Conservation (phyloP, 2,888 invertebrate species). For the Eristalis arbustorum region DNA sequence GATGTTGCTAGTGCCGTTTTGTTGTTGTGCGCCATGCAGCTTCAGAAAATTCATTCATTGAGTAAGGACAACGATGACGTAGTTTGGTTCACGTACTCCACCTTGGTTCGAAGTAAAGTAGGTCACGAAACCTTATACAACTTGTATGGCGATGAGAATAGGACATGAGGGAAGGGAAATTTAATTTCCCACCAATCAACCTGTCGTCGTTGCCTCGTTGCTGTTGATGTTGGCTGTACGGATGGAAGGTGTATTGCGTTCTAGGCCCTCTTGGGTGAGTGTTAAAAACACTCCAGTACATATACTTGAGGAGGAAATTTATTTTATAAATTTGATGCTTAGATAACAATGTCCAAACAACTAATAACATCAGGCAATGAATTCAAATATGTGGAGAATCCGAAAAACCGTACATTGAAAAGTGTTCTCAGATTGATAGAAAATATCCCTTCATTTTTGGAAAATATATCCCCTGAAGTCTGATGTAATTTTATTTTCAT, state of each 20-base stretch:
- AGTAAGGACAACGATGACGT: conserved; percentile 70
- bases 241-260: neutral
- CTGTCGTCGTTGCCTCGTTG: conserved; percentile 1
- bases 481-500: too few relatives aligned
- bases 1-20: neutral
- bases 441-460: neutral
- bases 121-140: conserved; percentile 55
- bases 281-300: neutral
- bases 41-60: conserved; percentile 65
- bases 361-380: too few relatives aligned
- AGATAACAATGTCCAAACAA: neutral
- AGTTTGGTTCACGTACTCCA: conserved; percentile 62
- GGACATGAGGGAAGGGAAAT: conserved; percentile 20
- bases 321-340: conserved; percentile 21
- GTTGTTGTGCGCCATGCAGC: conserved; percentile 30
- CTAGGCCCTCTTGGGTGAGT: neutral
- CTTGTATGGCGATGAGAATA: neutral
- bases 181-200: conserved; percentile 43
- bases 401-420: too few relatives aligned
- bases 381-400: too few relatives aligned
- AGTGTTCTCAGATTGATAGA: neutral
- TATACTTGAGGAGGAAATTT: neutral
- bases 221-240: neutral
- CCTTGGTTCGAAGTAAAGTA: conserved; percentile 52
- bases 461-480: too few relatives aligned